Evolutionary conservation across 2,797 vertebrate species (phyloP).

Genomic region (Gobio occitaniae): DNA sequence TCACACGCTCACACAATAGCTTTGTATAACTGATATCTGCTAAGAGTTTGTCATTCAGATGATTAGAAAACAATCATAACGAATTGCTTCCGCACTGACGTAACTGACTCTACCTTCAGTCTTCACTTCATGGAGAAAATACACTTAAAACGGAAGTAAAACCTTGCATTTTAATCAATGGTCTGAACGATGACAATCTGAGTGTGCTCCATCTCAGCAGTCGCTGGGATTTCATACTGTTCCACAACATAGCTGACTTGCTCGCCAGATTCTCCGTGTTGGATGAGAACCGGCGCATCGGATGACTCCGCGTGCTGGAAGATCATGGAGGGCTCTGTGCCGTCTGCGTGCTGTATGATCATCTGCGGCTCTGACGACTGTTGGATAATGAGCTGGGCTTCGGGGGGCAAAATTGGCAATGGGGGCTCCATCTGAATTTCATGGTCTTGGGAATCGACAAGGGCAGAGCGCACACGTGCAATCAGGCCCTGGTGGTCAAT

Average conservation of each 20-base stretch:
- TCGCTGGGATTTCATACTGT: constrained; percentile 62
- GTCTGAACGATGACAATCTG: constrained; percentile 66
- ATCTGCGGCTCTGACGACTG: constrained; percentile 53
- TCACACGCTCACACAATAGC: background rate
- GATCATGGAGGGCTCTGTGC: constrained; percentile 53
- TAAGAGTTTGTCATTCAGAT: constrained; percentile 20
- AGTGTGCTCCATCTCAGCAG: constrained; percentile 60
- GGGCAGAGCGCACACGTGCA: constrained; percentile 57
- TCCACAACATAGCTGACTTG: constrained; percentile 61
- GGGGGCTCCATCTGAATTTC: constrained; percentile 44
- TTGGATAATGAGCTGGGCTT: constrained; percentile 56
- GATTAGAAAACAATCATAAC: constrained; percentile 10
- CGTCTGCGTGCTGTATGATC: constrained; percentile 61
- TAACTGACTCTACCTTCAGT: background rate
- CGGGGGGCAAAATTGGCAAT: constrained; percentile 38
- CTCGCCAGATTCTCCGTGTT: constrained; percentile 57
- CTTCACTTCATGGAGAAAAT: constrained; percentile 10
- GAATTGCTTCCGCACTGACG: background rate
- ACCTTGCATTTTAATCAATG: constrained; percentile 49
- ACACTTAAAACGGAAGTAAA: background rate
- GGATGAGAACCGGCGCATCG: constrained; percentile 57
- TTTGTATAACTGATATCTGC: constrained; percentile 12
- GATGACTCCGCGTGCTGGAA: constrained; percentile 56
- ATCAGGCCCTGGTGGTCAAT: constrained; percentile 69
- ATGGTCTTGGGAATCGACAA: constrained; percentile 48